phyloP scores from a whole-genome alignment of 2,888 invertebrate species.

The Brachylomia viminalis region DNA sequence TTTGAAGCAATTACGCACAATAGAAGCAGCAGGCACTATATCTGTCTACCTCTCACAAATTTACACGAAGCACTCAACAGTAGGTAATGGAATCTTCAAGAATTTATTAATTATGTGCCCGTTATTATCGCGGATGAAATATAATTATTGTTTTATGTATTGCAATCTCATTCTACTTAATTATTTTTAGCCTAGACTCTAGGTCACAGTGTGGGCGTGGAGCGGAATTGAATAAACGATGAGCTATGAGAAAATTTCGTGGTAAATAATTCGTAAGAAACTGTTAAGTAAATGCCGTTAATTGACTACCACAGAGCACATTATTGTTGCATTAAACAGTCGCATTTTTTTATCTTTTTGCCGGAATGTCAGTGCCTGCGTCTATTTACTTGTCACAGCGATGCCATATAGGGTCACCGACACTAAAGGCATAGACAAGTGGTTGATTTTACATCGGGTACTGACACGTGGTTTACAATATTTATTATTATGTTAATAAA shows the following conservation, averaged over 20 bases:
- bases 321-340: too few relatives aligned
- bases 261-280: not conserved
- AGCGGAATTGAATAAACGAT: slow-evolving; percentile 1
- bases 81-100: slow-evolving; percentile 67
- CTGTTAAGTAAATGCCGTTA: not conserved
- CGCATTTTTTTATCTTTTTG: too few relatives aligned
- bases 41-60: slow-evolving; percentile 47
- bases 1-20: slow-evolving; percentile 44
- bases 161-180: slow-evolving; percentile 75
- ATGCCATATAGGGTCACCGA: too few relatives aligned
- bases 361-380: too few relatives aligned
- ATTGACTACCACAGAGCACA: too few relatives aligned
- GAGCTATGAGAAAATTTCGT: not conserved
- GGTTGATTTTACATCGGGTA: too few relatives aligned
- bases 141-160: slow-evolving; percentile 75
- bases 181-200: slow-evolving; percentile 65
- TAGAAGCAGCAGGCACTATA: slow-evolving; percentile 14
- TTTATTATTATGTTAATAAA: too few relatives aligned
- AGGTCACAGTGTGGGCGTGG: slow-evolving; percentile 24
- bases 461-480: too few relatives aligned
- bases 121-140: slow-evolving; percentile 71
- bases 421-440: too few relatives aligned
- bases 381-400: too few relatives aligned
- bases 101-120: slow-evolving; percentile 68
- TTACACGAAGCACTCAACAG: slow-evolving; percentile 64